These are phyloP conservation scores for Brachyrhaphis roseni DNA, from an alignment of 2,797 vertebrate genomes.

Conservation along the genomic window DNA sequence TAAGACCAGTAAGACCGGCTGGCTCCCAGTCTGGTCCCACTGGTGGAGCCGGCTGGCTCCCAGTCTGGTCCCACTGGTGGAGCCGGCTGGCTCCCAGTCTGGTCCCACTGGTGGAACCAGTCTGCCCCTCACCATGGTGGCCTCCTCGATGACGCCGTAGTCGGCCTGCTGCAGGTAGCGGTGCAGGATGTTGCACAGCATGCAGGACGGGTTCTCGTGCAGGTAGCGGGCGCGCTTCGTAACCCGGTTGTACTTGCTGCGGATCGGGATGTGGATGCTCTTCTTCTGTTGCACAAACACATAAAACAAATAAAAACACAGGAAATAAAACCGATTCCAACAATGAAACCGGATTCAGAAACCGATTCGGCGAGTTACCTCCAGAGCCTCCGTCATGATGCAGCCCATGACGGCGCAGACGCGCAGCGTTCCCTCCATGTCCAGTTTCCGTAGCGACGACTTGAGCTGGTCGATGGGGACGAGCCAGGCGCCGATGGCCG, in stretches of 20 bases:
- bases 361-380: conserved; percentile 76
- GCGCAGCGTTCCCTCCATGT: conserved; percentile 91
- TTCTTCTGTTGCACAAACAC: conserved; percentile 85
- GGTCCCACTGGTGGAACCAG: not conserved
- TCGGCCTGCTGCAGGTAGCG: conserved; percentile 97
- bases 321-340: no score
- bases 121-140: conserved; percentile 89
- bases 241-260: conserved; percentile 97
- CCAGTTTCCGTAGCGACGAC: conserved; percentile 92
- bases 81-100: conserved; percentile 21
- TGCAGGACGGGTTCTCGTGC: conserved; percentile 97
- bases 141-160: conserved; percentile 95
- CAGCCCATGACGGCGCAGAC: conserved; percentile 98
- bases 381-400: conserved; percentile 97
- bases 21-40: conserved; percentile 30
- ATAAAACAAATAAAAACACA: no score
- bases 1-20: not conserved
- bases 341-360: no score
- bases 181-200: conserved; percentile 96
- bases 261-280: conserved; percentile 94
- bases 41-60: not conserved
- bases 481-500: conserved; percentile 96
- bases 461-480: conserved; percentile 98
- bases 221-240: conserved; percentile 94
- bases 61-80: conserved; percentile 28